Evolutionary conservation across 2,888 invertebrate species (phyloP).

Genomic region (Tenodera sinensis): DNA sequence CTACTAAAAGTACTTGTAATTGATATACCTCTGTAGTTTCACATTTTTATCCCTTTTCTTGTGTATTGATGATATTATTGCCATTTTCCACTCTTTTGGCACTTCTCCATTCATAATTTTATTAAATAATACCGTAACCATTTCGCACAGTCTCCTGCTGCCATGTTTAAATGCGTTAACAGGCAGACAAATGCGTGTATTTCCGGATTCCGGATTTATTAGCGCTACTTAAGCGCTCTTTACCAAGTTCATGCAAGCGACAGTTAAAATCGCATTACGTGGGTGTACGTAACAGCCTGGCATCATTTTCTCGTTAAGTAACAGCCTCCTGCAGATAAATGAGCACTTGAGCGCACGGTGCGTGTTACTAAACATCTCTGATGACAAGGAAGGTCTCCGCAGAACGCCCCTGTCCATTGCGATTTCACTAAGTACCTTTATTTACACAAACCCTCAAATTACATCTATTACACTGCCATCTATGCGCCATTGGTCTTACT

Average conservation of each 20-base stretch:
- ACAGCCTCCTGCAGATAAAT: neutral
- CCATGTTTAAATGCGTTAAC: too few species aligned
- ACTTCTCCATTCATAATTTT: too few species aligned
- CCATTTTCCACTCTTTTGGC: too few species aligned
- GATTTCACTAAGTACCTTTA: neutral
- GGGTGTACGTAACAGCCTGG: neutral
- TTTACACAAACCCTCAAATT: constrained; percentile 3
- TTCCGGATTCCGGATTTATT: neutral
- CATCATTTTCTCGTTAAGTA: neutral
- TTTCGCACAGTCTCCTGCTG: too few species aligned
- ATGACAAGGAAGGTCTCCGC: neutral
- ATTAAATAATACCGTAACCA: too few species aligned
- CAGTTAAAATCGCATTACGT: neutral
- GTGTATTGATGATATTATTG: too few species aligned
- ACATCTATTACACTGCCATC: neutral
- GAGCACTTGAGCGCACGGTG: neutral
- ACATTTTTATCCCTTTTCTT: too few species aligned
- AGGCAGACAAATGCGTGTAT: neutral
- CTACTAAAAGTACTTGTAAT: too few species aligned
- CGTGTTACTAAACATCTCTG: neutral
- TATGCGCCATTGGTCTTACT: neutral
- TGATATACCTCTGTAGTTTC: too few species aligned
- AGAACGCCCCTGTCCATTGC: neutral
- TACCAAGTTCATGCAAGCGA: neutral
- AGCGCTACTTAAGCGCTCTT: neutral